Conservation (phyloP, 2,113 vertebrate species). For the Aphelocoma coerulescens region DNA sequence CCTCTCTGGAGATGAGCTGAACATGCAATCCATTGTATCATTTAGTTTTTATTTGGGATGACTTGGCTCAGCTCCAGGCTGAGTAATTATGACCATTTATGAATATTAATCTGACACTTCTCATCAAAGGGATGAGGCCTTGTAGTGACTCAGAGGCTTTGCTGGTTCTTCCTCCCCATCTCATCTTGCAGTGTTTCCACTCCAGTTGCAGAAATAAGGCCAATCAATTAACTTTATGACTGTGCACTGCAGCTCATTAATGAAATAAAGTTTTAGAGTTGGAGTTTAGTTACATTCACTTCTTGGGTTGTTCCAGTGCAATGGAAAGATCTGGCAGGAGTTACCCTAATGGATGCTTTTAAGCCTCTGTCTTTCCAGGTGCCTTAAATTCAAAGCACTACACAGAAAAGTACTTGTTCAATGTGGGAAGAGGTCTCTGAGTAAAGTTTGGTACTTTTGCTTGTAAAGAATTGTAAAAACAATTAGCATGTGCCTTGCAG, state of each 20-base stretch:
- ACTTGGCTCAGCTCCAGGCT: conserved; percentile 20
- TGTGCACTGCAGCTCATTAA: conserved; percentile 19
- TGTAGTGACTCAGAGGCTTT: conserved; percentile 1
- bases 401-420: not conserved
- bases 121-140: not conserved
- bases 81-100: conserved; percentile 35
- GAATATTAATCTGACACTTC: conserved; percentile 43
- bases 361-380: not conserved
- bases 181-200: not conserved
- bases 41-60: not conserved
- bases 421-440: not conserved
- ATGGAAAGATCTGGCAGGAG: not conserved
- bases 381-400: not conserved
- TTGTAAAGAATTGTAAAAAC: not conserved
- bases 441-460: not conserved
- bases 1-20: not conserved
- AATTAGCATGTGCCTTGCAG: not conserved
- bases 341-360: not conserved
- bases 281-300: not conserved
- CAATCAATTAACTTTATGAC: conserved; percentile 50
- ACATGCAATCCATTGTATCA: not conserved
- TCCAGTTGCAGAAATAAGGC: not conserved
- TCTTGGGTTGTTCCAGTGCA: not conserved
- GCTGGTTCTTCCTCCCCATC: not conserved
- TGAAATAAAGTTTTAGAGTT: not conserved